A percentile compares a stretch with the other conserved stretches of the same genome.
Conservation (phyloP, 2,113 vertebrate species). For the Pluvialis apricaria region DNA sequence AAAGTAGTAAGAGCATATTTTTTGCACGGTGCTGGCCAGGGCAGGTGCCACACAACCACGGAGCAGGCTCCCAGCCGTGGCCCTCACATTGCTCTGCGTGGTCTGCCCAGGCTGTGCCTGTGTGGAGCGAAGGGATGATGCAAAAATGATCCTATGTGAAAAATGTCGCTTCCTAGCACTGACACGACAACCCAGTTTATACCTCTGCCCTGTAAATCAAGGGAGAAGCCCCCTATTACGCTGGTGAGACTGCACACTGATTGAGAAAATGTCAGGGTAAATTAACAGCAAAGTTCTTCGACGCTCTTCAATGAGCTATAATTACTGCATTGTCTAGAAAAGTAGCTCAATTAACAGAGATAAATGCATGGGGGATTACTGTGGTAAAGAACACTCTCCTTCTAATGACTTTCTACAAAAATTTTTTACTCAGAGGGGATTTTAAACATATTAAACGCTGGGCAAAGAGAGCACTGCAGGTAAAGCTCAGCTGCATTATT, state of each 20-base stretch:
- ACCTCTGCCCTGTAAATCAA: not conserved
- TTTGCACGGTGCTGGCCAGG: not conserved
- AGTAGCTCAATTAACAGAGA: slow-evolving; percentile 14
- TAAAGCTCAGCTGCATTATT: not conserved
- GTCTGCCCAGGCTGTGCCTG: not conserved
- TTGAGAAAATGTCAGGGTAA: not conserved
- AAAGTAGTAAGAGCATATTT: not conserved
- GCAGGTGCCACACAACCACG: not conserved
- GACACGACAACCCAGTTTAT: not conserved
- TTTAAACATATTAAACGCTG: slow-evolving; percentile 36
- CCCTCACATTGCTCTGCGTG: not conserved
- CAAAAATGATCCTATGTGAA: not conserved
- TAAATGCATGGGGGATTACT: not conserved
- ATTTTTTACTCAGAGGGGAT: slow-evolving; percentile 12
- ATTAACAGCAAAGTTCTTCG: not conserved
- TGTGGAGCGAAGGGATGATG: not conserved
- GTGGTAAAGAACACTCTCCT: not conserved
- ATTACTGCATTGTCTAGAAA: slow-evolving; percentile 15
- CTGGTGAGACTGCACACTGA: not conserved
- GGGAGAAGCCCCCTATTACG: not conserved
- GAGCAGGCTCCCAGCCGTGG: not conserved
- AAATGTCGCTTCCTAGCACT: not conserved
- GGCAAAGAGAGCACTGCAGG: not conserved
- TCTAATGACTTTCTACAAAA: slow-evolving; percentile 1
- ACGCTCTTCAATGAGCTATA: slow-evolving; percentile 1